Conservation (phyloP, 2,888 invertebrate genomes). For the Oligia strigilis region DNA sequence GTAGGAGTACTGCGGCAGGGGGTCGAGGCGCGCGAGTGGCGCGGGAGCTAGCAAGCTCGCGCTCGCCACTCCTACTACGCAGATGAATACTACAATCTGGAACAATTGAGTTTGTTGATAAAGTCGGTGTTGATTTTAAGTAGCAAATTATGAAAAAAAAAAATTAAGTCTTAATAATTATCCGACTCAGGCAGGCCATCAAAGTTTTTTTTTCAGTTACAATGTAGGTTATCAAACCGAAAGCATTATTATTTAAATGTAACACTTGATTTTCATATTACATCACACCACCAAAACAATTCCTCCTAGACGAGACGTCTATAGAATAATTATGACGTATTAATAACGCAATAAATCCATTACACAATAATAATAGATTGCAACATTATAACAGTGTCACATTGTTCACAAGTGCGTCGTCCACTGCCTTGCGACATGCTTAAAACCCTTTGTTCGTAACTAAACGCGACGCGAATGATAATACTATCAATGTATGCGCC, state of each 20-base stretch:
- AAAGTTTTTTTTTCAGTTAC: not conserved
- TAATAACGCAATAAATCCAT: slow-evolving; percentile 50
- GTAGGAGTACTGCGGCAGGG: slow-evolving; percentile 90
- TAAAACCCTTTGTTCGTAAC: slow-evolving; percentile 70
- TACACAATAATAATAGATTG: slow-evolving; percentile 61
- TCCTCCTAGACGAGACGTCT: slow-evolving; percentile 7
- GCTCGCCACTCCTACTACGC: slow-evolving; percentile 80
- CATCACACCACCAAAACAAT: slow-evolving; percentile 1
- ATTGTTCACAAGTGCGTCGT: slow-evolving; percentile 56
- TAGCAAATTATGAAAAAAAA: not conserved
- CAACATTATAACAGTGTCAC: slow-evolving; percentile 57
- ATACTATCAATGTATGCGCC: slow-evolving; percentile 48
- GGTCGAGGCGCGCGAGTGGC: slow-evolving; percentile 82
- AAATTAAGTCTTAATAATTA: not conserved
- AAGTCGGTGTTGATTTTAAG: not conserved
- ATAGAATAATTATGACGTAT: slow-evolving; percentile 38
- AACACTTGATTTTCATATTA: not conserved
- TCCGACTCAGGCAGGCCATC: not conserved
- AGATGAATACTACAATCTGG: slow-evolving; percentile 89
- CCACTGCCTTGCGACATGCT: slow-evolving; percentile 61
- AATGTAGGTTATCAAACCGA: not conserved
- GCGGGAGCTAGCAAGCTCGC: slow-evolving; percentile 84
- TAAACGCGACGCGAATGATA: slow-evolving; percentile 68
- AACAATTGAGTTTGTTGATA: slow-evolving; percentile 3
- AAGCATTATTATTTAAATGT: not conserved